phyloP scores from a whole-genome alignment of 2,888 invertebrate species.

The Amblyjoppa proteus region DNA sequence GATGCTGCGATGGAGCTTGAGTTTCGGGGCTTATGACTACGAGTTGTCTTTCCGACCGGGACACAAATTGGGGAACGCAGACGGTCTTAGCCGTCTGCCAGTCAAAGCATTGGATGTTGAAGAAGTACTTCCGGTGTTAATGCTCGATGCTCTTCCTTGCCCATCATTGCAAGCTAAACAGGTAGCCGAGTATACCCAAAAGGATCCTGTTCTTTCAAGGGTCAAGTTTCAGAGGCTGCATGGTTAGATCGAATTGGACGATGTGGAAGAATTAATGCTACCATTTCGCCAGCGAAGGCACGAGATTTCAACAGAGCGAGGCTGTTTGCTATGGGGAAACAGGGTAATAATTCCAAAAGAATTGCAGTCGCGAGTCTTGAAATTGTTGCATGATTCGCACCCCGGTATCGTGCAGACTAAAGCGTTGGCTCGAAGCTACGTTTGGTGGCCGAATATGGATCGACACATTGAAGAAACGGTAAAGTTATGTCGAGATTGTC shows the following conservation, averaged over 20 bases:
- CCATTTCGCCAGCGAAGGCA: not conserved
- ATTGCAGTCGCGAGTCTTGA: not conserved
- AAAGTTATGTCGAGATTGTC: slow-evolving; percentile 12
- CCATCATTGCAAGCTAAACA: not conserved
- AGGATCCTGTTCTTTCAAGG: not conserved
- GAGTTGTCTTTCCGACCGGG: not conserved
- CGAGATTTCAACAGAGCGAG: not conserved
- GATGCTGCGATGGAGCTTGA: not conserved
- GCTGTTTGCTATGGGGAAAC: not conserved
- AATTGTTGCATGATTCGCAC: not conserved
- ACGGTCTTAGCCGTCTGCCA: not conserved
- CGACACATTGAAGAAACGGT: not conserved
- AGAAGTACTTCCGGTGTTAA: not conserved
- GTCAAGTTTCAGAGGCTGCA: not conserved
- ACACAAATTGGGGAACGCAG: not conserved
- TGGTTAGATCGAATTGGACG: not conserved
- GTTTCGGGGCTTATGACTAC: not conserved
- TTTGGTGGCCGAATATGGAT: not conserved
- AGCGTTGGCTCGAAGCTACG: not conserved
- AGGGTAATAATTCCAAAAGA: not conserved
- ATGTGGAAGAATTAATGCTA: not conserved
- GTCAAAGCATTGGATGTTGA: not conserved
- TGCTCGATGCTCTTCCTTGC: too few species aligned
- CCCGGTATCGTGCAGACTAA: not conserved
- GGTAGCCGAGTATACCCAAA: not conserved